Conservation (phyloP, 2,113 vertebrate genomes). For the Brachypteracias leptosomus region DNA sequence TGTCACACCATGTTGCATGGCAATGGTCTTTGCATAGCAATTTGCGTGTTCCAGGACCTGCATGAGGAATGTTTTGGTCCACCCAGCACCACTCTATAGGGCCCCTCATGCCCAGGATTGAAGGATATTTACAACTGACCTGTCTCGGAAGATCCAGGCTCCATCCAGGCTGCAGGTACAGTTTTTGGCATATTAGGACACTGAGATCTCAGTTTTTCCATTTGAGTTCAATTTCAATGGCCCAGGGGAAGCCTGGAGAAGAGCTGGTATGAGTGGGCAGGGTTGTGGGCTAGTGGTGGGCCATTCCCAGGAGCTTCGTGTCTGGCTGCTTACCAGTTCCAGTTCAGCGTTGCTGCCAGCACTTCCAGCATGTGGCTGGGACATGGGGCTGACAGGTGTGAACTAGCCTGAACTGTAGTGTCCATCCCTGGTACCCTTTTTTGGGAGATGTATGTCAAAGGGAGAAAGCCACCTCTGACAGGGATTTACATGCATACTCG, state of each 20-base stretch:
- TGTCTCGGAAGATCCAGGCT: background rate
- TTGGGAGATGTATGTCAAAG: background rate
- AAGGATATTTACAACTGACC: background rate
- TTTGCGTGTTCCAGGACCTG: background rate
- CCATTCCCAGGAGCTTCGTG: background rate
- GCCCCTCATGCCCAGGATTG: fast-evolving
- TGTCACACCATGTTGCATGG: fast-evolving
- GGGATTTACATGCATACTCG: fast-evolving
- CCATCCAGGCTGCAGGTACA: background rate
- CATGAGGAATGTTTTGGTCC: fast-evolving
- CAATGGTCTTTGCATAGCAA: background rate
- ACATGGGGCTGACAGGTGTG: background rate
- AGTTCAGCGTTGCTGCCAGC: background rate
- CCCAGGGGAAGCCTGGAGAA: background rate
- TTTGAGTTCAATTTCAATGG: background rate
- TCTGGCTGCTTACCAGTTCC: background rate
- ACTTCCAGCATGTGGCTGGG: background rate
- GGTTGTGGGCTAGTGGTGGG: background rate
- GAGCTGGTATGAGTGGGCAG: background rate
- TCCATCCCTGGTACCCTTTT: background rate
- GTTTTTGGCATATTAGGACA: background rate
- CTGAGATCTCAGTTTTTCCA: background rate
- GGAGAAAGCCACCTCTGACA: background rate
- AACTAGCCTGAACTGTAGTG: background rate
- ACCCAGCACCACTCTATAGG: fast-evolving